Percentiles rank a stretch among this genome's conserved stretches.
Evolutionary conservation across 2,113 vertebrate genomes (phyloP).

Genomic region (Mirounga angustirostris): DNA sequence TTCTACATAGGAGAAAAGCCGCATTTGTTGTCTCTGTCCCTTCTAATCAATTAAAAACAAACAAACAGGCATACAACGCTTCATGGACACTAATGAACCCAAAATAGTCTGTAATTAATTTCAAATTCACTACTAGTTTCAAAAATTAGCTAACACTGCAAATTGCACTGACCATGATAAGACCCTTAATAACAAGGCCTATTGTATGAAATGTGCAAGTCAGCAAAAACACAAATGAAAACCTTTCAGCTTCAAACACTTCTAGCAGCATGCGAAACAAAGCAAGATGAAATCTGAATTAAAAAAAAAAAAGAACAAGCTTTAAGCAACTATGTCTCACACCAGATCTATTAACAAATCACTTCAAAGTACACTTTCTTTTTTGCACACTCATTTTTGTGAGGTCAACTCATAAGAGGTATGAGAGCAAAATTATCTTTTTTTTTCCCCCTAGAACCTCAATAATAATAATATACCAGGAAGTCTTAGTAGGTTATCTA

Average conservation of each 20-base stretch:
- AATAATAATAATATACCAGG: neutral
- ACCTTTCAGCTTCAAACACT: constrained; percentile 51
- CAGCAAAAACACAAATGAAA: constrained; percentile 81
- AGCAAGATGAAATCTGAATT: constrained; percentile 38
- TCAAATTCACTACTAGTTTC: constrained; percentile 75
- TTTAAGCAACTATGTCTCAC: neutral
- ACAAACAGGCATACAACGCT: constrained; percentile 63
- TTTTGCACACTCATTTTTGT: neutral
- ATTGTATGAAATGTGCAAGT: constrained; percentile 74
- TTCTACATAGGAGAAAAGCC: constrained; percentile 39
- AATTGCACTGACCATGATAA: constrained; percentile 76
- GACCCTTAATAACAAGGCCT: constrained; percentile 72
- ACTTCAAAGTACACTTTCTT: neutral
- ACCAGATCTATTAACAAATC: constrained; percentile 21
- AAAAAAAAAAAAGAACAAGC: neutral
- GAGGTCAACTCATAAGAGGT: neutral
- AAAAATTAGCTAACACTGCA: constrained; percentile 83
- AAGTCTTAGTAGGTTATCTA: neutral
- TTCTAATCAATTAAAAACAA: constrained; percentile 78
- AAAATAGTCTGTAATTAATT: constrained; percentile 82
- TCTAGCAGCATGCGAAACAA: neutral
- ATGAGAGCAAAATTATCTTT: neutral
- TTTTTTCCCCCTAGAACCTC: neutral
- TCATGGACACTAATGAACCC: constrained; percentile 71
- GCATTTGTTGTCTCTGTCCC: constrained; percentile 55